Percentiles rank a stretch among this genome's conserved stretches.
Evolutionary conservation across 1,140 invertebrate genomes (phyloP).

Genomic region (Brachystomella parvula): DNA sequence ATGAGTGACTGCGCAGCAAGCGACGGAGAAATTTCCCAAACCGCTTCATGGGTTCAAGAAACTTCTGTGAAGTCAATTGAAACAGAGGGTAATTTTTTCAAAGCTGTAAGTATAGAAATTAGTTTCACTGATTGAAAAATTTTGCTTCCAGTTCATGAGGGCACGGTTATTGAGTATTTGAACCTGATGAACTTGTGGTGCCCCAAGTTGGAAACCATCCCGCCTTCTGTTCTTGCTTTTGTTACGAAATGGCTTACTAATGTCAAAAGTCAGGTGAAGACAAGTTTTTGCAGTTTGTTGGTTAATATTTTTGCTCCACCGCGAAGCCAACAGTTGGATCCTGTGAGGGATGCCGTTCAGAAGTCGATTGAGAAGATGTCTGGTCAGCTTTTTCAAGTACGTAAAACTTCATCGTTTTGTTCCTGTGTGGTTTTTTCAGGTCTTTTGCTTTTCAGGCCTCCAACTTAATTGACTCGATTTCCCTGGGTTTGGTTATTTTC

Average conservation of each 20-base stretch:
- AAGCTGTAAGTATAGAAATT: background rate
- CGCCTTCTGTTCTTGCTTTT: conserved; percentile 6
- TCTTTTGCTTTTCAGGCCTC: conserved; percentile 4
- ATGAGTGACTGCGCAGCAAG: background rate
- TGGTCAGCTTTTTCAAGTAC: background rate
- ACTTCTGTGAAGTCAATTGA: conserved; percentile 62
- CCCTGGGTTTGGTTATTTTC: background rate
- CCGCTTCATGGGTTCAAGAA: conserved; percentile 8
- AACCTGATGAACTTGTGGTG: conserved; percentile 71
- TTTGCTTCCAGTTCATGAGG: conserved; percentile 66
- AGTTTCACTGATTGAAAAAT: conserved; percentile 7
- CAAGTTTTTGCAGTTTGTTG: conserved; percentile 16
- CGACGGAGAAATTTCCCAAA: background rate
- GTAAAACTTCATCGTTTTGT: background rate
- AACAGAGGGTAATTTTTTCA: conserved; percentile 53
- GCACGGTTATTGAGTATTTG: conserved; percentile 70
- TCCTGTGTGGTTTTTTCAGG: background rate
- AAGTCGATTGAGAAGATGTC: conserved; percentile 17
- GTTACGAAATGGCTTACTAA: conserved; percentile 22
- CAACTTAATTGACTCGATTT: conserved; percentile 5
- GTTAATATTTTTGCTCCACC: conserved; percentile 8
- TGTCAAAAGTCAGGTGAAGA: conserved; percentile 5
- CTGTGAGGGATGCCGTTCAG: background rate
- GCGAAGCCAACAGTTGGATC: background rate
- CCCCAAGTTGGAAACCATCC: background rate